Conservation (phyloP, 2,113 vertebrate species). For the Sphyrna mokarran region DNA sequence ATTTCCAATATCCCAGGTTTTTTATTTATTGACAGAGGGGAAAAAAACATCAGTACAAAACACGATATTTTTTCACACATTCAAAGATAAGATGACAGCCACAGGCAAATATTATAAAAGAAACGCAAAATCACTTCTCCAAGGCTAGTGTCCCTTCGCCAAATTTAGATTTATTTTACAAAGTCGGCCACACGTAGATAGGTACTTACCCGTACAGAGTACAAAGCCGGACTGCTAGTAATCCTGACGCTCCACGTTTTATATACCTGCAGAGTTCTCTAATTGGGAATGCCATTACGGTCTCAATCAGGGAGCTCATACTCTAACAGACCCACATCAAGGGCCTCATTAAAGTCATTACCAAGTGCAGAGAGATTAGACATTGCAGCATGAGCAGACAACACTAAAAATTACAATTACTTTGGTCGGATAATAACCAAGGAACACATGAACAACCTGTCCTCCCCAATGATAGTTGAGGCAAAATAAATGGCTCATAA, state of each 20-base stretch:
- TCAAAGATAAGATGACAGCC: neutral
- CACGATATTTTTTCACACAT: neutral
- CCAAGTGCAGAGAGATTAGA: neutral
- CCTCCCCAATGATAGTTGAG: neutral
- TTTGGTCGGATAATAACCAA: neutral
- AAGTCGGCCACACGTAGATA: too few species aligned
- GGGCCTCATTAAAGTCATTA: too few species aligned
- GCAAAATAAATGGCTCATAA: neutral
- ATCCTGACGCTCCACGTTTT: too few species aligned
- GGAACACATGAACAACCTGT: neutral
- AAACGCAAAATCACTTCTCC: neutral
- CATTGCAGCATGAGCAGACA: neutral
- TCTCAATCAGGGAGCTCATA: too few species aligned
- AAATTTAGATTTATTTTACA: too few species aligned
- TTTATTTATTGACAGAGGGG: neutral
- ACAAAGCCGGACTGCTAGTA: too few species aligned
- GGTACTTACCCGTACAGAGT: too few species aligned
- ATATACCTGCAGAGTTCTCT: too few species aligned
- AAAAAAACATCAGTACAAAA: neutral
- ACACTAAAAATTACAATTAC: neutral
- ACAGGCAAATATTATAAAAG: constrained; percentile 26
- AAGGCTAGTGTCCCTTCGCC: too few species aligned
- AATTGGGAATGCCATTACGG: too few species aligned
- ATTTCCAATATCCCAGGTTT: neutral
- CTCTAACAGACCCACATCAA: too few species aligned